Percentiles rank a stretch among this genome's conserved stretches.
Conservation (phyloP, 2,113 vertebrate species). For the Callochromis pleurospilus region DNA sequence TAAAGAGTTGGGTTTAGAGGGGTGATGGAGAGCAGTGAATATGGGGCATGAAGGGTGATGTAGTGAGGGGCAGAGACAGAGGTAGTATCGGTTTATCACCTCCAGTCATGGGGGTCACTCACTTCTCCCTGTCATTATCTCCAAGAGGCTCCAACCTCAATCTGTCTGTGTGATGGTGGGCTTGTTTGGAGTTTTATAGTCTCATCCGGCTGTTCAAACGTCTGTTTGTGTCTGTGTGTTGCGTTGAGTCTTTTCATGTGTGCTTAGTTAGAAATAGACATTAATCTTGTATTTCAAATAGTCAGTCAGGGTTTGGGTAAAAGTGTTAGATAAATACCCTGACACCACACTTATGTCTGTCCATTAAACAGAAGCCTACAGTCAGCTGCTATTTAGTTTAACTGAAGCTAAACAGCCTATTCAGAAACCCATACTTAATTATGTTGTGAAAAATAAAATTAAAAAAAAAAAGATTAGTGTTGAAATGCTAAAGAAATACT, state of each 20-base stretch:
- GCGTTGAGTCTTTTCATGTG: neutral
- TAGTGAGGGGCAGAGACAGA: slow-evolving; percentile 8
- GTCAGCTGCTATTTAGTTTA: neutral
- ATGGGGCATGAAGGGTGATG: slow-evolving; percentile 24
- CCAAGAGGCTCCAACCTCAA: slow-evolving; percentile 46
- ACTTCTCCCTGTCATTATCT: slow-evolving; percentile 52
- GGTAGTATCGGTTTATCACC: slow-evolving; percentile 48
- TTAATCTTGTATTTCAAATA: neutral
- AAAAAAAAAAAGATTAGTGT: too few relatives aligned
- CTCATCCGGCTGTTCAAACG: slow-evolving; percentile 11
- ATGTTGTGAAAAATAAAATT: neutral
- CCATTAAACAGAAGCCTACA: rapidly evolving
- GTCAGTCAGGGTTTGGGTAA: neutral
- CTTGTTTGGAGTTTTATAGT: slow-evolving; percentile 59
- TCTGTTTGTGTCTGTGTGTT: neutral
- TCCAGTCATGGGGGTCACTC: slow-evolving; percentile 44
- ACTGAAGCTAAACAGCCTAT: neutral
- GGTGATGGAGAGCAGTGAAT: slow-evolving; percentile 22
- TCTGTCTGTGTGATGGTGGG: slow-evolving; percentile 48
- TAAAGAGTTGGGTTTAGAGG: slow-evolving; percentile 24
- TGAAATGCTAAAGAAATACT: neutral
- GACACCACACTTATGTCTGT: neutral
- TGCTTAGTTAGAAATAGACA: neutral
- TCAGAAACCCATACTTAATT: neutral
- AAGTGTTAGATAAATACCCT: neutral